These are phyloP conservation scores for Xyrauchen texanus DNA, from an alignment of 2,113 vertebrate species.

Conservation along the genomic window DNA sequence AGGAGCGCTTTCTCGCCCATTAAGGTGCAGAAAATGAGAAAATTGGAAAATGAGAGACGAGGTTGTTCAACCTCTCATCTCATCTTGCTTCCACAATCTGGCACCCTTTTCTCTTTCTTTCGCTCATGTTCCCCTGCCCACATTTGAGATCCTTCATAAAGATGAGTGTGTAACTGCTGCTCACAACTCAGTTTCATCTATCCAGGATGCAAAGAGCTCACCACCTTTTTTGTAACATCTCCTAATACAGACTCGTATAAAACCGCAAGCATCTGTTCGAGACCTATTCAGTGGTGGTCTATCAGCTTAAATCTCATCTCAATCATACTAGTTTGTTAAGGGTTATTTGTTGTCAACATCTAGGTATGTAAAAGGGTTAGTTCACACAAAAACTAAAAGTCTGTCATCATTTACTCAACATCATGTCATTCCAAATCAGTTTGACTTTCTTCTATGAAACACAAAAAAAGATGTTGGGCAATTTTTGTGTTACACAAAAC, in stretches of 20 bases:
- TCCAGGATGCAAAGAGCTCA: neutral
- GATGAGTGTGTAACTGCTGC: conserved; percentile 32
- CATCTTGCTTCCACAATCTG: conserved; percentile 25
- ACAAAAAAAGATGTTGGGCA: too few relatives aligned
- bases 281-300: neutral
- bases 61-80: conserved; percentile 44
- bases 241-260: conserved; percentile 10
- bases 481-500: too few relatives aligned
- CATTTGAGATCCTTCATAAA: conserved; percentile 34
- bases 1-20: conserved; percentile 36
- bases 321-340: neutral
- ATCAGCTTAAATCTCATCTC: neutral
- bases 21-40: conserved; percentile 44
- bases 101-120: conserved; percentile 10
- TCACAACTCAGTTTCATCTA: neutral
- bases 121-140: neutral
- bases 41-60: conserved; percentile 44
- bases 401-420: too few relatives aligned
- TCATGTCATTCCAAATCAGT: too few relatives aligned
- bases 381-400: too few relatives aligned
- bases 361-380: too few relatives aligned
- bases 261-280: neutral
- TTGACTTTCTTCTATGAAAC: too few relatives aligned
- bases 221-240: neutral
- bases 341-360: too few relatives aligned